phyloP scores from a whole-genome alignment of 2,888 invertebrate species.

The Agrochola macilenta region DNA sequence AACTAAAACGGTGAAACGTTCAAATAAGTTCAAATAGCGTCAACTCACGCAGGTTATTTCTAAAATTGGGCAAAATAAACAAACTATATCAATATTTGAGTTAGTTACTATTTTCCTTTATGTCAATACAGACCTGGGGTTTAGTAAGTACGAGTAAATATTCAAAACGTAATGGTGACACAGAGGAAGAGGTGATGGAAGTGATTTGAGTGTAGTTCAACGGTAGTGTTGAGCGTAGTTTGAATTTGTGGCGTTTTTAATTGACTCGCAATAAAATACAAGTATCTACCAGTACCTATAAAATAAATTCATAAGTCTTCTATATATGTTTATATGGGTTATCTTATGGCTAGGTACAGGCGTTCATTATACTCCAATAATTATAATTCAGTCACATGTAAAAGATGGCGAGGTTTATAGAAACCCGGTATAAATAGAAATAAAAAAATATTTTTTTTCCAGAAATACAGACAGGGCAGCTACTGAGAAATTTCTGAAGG shows the following conservation, averaged over 20 bases:
- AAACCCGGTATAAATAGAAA: too few species aligned
- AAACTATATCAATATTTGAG: conserved; percentile 65
- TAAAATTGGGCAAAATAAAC: conserved; percentile 55
- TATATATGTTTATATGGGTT: too few species aligned
- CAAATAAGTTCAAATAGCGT: conserved; percentile 55
- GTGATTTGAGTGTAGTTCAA: conserved; percentile 15
- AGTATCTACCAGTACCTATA: too few species aligned
- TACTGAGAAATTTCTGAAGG: too few species aligned
- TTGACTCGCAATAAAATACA: too few species aligned
- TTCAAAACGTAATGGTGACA: conserved; percentile 46
- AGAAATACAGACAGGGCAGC: too few species aligned
- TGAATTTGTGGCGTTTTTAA: neutral
- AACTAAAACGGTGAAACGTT: conserved; percentile 39
- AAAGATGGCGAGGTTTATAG: too few species aligned
- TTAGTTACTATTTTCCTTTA: conserved; percentile 61
- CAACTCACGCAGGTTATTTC: conserved; percentile 60
- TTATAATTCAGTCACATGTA: too few species aligned
- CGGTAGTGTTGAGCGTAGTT: neutral
- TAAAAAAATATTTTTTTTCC: too few species aligned
- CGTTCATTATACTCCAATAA: too few species aligned
- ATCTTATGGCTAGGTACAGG: too few species aligned
- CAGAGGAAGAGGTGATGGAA: conserved; percentile 7
- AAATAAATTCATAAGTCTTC: too few species aligned
- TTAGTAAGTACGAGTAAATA: conserved; percentile 61
- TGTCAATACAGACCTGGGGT: conserved; percentile 65